Evolutionary conservation across 2,888 invertebrate species (phyloP).

Genomic region (Ischnus inquisitorius): DNA sequence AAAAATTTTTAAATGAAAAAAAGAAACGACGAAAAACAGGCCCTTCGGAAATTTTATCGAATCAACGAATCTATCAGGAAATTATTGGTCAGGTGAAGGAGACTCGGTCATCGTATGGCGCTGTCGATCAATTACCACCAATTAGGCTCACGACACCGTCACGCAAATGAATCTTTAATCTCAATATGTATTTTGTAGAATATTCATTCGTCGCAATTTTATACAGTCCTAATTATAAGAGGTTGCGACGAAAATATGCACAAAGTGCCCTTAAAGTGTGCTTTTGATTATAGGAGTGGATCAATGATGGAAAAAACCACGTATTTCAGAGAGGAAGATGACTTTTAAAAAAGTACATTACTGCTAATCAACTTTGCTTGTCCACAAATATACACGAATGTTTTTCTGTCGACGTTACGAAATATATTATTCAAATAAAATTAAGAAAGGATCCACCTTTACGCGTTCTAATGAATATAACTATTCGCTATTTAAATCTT

Average conservation of each 20-base stretch:
- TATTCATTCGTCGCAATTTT: background rate
- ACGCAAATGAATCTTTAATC: conserved; percentile 42
- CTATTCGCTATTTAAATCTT: too few species aligned
- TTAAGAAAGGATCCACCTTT: too few species aligned
- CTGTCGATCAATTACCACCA: conserved; percentile 60
- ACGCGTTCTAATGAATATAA: too few species aligned
- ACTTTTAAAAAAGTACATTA: too few species aligned
- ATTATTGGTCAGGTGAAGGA: conserved; percentile 65
- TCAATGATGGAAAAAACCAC: too few species aligned
- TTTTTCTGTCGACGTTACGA: too few species aligned
- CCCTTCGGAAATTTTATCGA: conserved; percentile 68
- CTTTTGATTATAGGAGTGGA: too few species aligned
- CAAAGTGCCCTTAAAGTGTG: too few species aligned
- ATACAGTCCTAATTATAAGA: background rate
- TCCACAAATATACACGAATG: too few species aligned
- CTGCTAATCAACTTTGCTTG: too few species aligned
- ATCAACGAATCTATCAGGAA: conserved; percentile 69
- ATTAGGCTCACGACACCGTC: conserved; percentile 68
- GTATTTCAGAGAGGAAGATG: too few species aligned
- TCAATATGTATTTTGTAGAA: background rate
- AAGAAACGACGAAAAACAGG: conserved; percentile 60
- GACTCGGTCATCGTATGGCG: conserved; percentile 64
- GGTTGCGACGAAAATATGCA: background rate
- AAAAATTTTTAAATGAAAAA: background rate
- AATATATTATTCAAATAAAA: too few species aligned